Percentiles rank a stretch among this genome's conserved stretches.
phyloP scores from a whole-genome alignment of 2,113 vertebrate species.

The Xiphias gladius region DNA sequence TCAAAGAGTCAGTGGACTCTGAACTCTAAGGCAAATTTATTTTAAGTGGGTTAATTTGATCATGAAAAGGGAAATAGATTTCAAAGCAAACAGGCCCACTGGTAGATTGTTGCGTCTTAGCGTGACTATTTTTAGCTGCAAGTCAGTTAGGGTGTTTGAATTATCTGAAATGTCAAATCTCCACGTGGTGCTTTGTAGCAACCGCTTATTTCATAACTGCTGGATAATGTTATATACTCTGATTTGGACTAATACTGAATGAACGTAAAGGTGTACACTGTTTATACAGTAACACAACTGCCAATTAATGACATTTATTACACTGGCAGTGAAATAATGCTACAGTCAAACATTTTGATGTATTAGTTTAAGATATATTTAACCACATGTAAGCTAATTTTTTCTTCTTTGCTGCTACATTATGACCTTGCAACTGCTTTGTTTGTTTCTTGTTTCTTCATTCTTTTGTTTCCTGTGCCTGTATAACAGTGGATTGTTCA shows the following conservation, averaged over 20 bases:
- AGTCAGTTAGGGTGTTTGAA: constrained; percentile 47
- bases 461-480: neutral
- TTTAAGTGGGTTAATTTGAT: constrained; percentile 54
- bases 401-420: neutral
- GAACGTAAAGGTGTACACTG: neutral
- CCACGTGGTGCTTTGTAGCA: constrained; percentile 14
- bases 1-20: constrained; percentile 40
- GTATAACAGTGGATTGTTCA: neutral
- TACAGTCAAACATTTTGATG: neutral
- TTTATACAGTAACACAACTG: neutral
- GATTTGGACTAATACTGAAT: neutral
- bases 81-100: constrained; percentile 48
- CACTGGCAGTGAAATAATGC: neutral
- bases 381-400: neutral
- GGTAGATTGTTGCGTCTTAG: constrained; percentile 22
- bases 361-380: neutral
- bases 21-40: constrained; percentile 46
- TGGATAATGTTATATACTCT: neutral
- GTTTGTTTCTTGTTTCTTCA: neutral
- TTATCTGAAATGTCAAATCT: constrained; percentile 52
- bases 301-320: constrained; percentile 25
- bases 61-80: constrained; percentile 54
- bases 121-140: constrained; percentile 55
- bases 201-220: constrained; percentile 29
- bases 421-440: neutral